Percentiles rank a stretch among this genome's conserved stretches.
Conservation (phyloP, 2,888 invertebrate genomes). For the Caenorhabditis sp. region DNA sequence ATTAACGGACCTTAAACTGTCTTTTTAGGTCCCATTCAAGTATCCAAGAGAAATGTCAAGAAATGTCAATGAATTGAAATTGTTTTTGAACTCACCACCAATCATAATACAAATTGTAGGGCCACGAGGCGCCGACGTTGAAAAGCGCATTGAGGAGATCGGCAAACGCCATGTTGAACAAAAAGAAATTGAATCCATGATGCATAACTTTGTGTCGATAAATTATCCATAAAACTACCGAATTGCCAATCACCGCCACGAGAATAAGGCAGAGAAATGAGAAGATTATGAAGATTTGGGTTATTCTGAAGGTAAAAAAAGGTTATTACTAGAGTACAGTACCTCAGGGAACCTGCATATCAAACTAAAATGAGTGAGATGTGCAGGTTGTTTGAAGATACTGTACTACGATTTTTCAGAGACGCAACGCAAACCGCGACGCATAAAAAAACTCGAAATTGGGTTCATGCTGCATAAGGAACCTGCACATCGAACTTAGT, state of each 20-base stretch:
- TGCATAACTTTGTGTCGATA: constrained; percentile 63
- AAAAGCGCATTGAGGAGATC: constrained; percentile 64
- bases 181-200: constrained; percentile 63
- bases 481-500: no score
- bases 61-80: no score
- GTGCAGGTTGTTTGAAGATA: no score
- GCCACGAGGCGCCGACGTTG: constrained; percentile 65
- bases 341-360: no score
- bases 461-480: no score
- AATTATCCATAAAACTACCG: constrained; percentile 66
- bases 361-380: no score
- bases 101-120: constrained; percentile 62
- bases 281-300: constrained; percentile 54
- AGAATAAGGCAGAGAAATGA: constrained; percentile 57
- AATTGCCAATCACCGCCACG: constrained; percentile 59
- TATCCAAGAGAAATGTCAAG: no score
- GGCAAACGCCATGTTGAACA: constrained; percentile 67
- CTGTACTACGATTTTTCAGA: no score
- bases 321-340: not conserved
- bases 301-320: constrained; percentile 20
- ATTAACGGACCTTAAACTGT: no score
- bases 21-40: no score
- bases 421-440: no score
- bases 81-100: constrained; percentile 55
- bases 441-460: no score